These are phyloP conservation scores for Hycleus cichorii DNA, from an alignment of 1,140 invertebrate species.

Conservation along the genomic window DNA sequence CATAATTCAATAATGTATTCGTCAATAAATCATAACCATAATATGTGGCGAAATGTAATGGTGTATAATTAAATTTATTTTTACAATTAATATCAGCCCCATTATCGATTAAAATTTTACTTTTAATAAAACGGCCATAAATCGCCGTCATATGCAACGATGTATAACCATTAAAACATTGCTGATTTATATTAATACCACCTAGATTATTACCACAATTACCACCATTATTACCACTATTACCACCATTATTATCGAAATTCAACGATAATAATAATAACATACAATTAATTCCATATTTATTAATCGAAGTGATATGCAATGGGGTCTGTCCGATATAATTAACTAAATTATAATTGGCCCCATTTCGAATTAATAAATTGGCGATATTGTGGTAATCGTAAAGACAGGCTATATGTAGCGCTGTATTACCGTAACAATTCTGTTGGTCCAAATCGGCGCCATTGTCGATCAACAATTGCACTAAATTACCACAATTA, in stretches of 20 bases:
- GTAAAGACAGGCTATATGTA: constrained; percentile 59
- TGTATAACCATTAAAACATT: constrained; percentile 55
- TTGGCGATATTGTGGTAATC: constrained; percentile 48
- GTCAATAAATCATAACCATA: constrained; percentile 49
- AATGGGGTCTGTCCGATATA: constrained; percentile 51
- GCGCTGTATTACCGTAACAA: constrained; percentile 52
- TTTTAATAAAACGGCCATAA: constrained; percentile 57
- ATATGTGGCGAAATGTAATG: constrained; percentile 50
- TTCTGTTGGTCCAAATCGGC: constrained; percentile 54
- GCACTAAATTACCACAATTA: too few species aligned
- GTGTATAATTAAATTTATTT: constrained; percentile 49
- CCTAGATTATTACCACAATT: constrained; percentile 50
- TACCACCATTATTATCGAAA: constrained; percentile 41
- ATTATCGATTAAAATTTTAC: constrained; percentile 50
- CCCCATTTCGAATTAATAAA: constrained; percentile 45
- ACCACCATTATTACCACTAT: constrained; percentile 53
- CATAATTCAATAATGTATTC: constrained; percentile 45
- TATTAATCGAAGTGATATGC: constrained; percentile 57
- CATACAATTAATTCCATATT: constrained; percentile 51
- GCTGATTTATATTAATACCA: constrained; percentile 50
- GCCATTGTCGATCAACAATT: constrained; percentile 47
- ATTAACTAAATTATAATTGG: constrained; percentile 43
- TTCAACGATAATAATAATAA: constrained; percentile 49
- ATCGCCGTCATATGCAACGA: constrained; percentile 60
- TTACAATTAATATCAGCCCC: constrained; percentile 44